Percentiles rank a stretch among this genome's conserved stretches.
phyloP scores from a whole-genome alignment of 1,140 invertebrate genomes.

The Tetramorium alpestre region DNA sequence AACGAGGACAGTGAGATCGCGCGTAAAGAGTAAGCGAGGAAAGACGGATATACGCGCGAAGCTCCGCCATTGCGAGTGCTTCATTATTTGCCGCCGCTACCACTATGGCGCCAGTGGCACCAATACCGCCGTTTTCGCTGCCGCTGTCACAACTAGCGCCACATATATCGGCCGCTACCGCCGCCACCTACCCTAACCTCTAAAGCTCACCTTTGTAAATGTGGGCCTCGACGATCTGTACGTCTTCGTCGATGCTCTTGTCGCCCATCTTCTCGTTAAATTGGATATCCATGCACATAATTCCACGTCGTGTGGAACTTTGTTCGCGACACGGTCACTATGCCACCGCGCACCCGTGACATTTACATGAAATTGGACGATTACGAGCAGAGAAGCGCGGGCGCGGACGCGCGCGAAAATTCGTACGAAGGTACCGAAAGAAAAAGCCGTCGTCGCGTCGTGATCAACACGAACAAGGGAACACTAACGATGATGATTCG shows the following conservation, averaged over 20 bases:
- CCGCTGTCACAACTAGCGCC: background rate
- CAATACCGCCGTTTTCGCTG: background rate
- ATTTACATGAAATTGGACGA: slow-evolving; percentile 76
- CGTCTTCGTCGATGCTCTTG: slow-evolving; percentile 81
- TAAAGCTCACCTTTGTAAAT: slow-evolving; percentile 81
- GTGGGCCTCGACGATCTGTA: slow-evolving; percentile 82
- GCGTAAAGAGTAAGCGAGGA: background rate
- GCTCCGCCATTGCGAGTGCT: background rate
- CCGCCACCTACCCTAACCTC: slow-evolving; percentile 68
- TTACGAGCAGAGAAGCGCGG: slow-evolving; percentile 26
- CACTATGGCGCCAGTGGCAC: slow-evolving; percentile 20
- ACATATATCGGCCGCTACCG: background rate
- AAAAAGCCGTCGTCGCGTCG: slow-evolving; percentile 20
- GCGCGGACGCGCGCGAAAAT: slow-evolving; percentile 66
- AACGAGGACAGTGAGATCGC: background rate
- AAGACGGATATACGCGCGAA: background rate
- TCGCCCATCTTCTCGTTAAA: slow-evolving; percentile 83
- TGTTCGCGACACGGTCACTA: slow-evolving; percentile 55
- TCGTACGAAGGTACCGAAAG: slow-evolving; percentile 32
- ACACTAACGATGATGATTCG: background rate
- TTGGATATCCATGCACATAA: slow-evolving; percentile 85
- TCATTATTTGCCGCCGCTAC: background rate
- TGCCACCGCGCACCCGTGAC: slow-evolving; percentile 72
- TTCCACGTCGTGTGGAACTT: slow-evolving; percentile 74
- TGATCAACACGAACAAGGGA: background rate